Evolutionary conservation across 2,888 invertebrate genomes (phyloP).

Genomic region (Acanthosoma haemorrhoidale): DNA sequence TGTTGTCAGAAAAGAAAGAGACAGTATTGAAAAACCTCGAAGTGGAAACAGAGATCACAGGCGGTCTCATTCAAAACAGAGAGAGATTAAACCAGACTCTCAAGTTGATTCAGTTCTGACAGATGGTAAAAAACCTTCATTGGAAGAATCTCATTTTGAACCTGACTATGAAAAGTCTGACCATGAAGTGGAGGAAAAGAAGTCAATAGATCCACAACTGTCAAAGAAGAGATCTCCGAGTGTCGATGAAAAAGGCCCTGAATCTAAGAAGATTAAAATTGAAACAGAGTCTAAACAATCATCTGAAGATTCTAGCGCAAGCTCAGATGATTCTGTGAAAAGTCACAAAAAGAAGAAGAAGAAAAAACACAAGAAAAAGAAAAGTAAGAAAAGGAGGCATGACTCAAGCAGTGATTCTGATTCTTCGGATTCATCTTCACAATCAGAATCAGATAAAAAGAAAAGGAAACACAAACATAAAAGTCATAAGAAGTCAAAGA

Average conservation of each 20-base stretch:
- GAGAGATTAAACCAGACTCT: conserved; percentile 31
- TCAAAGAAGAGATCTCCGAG: conserved; percentile 27
- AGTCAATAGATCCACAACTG: background rate
- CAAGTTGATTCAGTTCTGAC: conserved; percentile 43
- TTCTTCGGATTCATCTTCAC: conserved; percentile 37
- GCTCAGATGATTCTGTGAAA: conserved; percentile 30
- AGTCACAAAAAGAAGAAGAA: conserved; percentile 59
- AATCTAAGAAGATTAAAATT: conserved; percentile 29
- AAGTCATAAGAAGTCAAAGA: conserved; percentile 42
- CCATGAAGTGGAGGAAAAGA: conserved; percentile 28
- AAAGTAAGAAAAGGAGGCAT: conserved; percentile 38
- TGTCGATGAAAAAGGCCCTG: conserved; percentile 20
- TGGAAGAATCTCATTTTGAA: conserved; percentile 69
- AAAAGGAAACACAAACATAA: conserved; percentile 42
- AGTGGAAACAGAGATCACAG: conserved; percentile 17
- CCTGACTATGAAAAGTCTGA: conserved; percentile 63
- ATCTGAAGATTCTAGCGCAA: conserved; percentile 32
- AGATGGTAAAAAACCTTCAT: conserved; percentile 53
- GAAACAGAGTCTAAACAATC: conserved; percentile 29
- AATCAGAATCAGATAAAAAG: conserved; percentile 41
- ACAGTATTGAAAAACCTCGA: conserved; percentile 35
- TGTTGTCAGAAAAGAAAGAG: conserved; percentile 43
- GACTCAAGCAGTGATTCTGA: conserved; percentile 40
- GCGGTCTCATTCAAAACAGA: conserved; percentile 33
- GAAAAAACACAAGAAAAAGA: conserved; percentile 67